Base-by-base conservation (phyloP, 2,113 vertebrate species). In the Propithecus coquereli region DNA sequence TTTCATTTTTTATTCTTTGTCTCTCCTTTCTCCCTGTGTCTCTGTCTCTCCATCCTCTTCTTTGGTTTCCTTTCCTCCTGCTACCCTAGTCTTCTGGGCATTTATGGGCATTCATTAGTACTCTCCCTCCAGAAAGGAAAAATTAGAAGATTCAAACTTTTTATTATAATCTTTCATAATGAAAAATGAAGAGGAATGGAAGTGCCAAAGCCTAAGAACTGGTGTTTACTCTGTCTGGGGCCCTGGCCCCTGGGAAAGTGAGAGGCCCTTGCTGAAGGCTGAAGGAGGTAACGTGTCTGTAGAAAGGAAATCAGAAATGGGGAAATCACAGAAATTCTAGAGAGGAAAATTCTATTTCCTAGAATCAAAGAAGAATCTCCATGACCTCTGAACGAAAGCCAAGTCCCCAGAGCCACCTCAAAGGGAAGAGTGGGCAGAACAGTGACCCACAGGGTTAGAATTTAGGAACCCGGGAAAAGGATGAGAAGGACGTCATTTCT, bases 91-190 rank as follows among this genome's bases (percentile, higher is more conserved):
- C 65, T 92, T 80, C 59, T 57, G 57, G 43, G 22, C 40, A 63
- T 82, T 40, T 87, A 40, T 34, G 16, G 52, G 11, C 11, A 45
- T 43, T 57, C 79, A 40, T 47, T 66, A 82, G 27, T 66, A 71
- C 8, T 88, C 50, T 84, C 32, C 50, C 30, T 40, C 25, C 23
- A 61, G 68, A 88, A 91, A 81, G 63, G 30, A 83, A 73, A 86
- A 90, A 63, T 43, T 22, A 76, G 47, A 65, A 87, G 50, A 86
- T 83, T 76, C 63, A 65, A 94, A 86, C 73, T 14, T 43, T 73
- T 66, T 66, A 22, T 40, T 54, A 16, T 71, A 18, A 54, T 52
- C 83, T 87, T 74, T 96, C 12, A 2, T 45, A 74, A 16, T 45
- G n/a, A 61, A 88, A 91, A 87, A 22, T 45, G n/a, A 82, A 7